Base-by-base conservation (phyloP, 1,140 invertebrate genomes). In the Steinernema feltiae region DNA sequence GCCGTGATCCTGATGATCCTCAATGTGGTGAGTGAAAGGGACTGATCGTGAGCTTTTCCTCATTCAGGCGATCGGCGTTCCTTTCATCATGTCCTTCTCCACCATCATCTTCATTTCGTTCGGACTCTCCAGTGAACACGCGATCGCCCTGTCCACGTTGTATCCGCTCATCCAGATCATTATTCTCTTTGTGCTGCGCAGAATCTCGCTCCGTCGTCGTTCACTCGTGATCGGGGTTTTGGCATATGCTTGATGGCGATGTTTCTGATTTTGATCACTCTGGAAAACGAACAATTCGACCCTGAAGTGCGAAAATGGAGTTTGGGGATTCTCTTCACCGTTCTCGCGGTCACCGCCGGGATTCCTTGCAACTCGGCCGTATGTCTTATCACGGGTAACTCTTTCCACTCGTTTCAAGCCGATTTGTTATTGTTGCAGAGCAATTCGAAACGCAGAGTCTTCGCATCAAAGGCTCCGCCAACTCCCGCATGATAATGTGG, bases 71-170 rank as follows among this genome's bases (percentile, higher is more conserved):
- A 63, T 63, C 53, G 53, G 53, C 24, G 53, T 63, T 21, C 53
- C 53, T 3, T n/a, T 63, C 53, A 27, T 63, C 53, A 63, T 63
- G 53, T 63, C 53, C 53, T 63, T 17, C 53, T 63, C 53, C 53
- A 27, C 53, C 53, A 21, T 63, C 12, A 63, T 63, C 53, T 63
- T 63, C 53, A 27, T 63, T 21, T 7, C 53, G 12, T 63, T 63
- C 24, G 53, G 53, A 3, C 53, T 63, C 53, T 63, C 53, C 15
- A 7, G 3, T 7, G 24, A 15, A 21, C 12, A 63, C 53, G 53
- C 53, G 7, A 7, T 27, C 53, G 3, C 24, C 53, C 24, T 63
- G 7, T 63, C 53, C 24, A 63, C 53, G 7, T 15, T 12, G 7
- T 63, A 63, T 21, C 53, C 53, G 53, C 2, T 63, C 15, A 21